These are phyloP conservation scores for Aldrovandia affinis DNA, from an alignment of 2,797 vertebrate genomes.

Conservation along the genomic window DNA sequence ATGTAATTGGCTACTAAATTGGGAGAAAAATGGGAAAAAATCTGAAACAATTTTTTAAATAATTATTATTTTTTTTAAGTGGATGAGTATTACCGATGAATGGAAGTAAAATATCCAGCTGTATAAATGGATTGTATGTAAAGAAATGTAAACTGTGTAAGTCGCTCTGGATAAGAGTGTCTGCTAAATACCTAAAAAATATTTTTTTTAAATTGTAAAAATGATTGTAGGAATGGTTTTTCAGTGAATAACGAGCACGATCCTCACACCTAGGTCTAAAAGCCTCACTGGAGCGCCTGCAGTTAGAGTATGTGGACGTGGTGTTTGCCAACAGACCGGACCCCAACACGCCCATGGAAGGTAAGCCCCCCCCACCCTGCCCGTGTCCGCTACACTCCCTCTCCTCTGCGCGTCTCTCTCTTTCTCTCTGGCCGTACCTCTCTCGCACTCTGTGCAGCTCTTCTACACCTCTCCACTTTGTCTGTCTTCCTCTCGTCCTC, in stretches of 20 bases:
- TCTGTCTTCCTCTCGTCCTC: not conserved
- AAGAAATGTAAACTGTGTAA: no score
- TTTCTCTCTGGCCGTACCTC: not conserved
- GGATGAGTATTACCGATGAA: no score
- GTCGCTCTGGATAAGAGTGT: no score
- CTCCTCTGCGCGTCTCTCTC: not conserved
- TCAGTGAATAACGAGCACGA: not conserved
- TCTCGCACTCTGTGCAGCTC: slow-evolving; percentile 3
- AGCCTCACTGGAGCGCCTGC: slow-evolving; percentile 86
- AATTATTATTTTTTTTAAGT: no score
- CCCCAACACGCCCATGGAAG: slow-evolving; percentile 94
- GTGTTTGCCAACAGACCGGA: slow-evolving; percentile 93
- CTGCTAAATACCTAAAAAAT: no score
- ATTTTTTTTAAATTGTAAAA: not conserved
- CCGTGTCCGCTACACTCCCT: not conserved
- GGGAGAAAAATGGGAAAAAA: no score
- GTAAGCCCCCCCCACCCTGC: slow-evolving; percentile 62
- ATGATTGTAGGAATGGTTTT: not conserved
- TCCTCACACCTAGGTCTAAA: slow-evolving; percentile 76
- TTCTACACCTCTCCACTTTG: not conserved
- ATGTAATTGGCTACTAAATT: no score
- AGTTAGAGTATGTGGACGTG: slow-evolving; percentile 92
- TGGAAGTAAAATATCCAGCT: no score
- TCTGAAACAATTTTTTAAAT: no score
- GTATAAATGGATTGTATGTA: no score